Evolutionary conservation across 2,888 invertebrate genomes (phyloP).

Genomic region (Polydrusus cervinus): DNA sequence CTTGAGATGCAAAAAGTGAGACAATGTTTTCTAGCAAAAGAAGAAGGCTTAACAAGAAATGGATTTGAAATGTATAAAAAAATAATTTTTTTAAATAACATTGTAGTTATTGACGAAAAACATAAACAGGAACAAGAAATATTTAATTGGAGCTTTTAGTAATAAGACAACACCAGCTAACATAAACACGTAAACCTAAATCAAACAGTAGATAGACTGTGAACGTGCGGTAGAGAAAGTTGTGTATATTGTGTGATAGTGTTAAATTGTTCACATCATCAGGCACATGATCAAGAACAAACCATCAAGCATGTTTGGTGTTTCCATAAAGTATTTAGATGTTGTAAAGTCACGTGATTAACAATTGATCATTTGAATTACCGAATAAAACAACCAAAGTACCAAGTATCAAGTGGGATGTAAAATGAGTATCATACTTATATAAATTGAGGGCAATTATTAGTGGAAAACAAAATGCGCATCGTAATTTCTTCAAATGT

Average conservation of each 20-base stretch:
- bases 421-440: neutral
- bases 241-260: constrained; percentile 53
- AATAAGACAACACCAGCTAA: constrained; percentile 13
- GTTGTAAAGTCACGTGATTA: constrained; percentile 37
- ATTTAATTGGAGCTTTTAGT: neutral
- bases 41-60: too few relatives aligned
- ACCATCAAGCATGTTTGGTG: constrained; percentile 63
- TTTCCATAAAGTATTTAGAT: constrained; percentile 58
- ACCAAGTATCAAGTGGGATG: neutral
- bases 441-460: neutral
- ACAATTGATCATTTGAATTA: neutral
- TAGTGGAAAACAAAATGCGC: neutral
- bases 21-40: too few relatives aligned
- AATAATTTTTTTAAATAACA: too few relatives aligned
- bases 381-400: constrained; percentile 7
- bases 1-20: too few relatives aligned
- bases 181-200: constrained; percentile 7
- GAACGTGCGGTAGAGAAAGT: constrained; percentile 61
- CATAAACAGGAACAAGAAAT: neutral
- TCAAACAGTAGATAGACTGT: constrained; percentile 49
- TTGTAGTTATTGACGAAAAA: too few relatives aligned
- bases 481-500: neutral
- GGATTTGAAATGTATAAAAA: too few relatives aligned
- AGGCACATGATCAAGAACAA: constrained; percentile 66
- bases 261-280: constrained; percentile 62